Base-by-base conservation (phyloP, 2,888 invertebrate species). In the Cheilosia vulpina region DNA sequence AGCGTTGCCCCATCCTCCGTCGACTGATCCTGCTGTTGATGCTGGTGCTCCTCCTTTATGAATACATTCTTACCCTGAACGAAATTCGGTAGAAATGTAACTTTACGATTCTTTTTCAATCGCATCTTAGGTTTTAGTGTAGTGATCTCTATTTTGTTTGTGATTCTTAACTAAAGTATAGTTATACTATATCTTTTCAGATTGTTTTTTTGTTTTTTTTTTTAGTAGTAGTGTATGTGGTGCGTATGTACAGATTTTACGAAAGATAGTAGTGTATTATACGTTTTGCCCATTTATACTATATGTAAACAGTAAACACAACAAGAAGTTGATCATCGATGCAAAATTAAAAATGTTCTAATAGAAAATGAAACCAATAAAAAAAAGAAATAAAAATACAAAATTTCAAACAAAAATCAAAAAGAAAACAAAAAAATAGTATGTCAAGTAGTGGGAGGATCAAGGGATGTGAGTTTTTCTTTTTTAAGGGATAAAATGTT, bases 1-100 rank as follows among this genome's bases (percentile, higher is more conserved):
- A 98, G 97, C 87, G 95, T 94, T 84, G 95, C 94, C 75, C 94
- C 93, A 92, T 96, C 95, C 91, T 96, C 94, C 6, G 93, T 90
- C 45, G 77, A 68, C 21, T 69, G 60, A 41, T 77, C 62, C 68
- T 79, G 75, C 60, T 87, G 85, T 43, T 65, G 76, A 34, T 68
- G 68, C 24, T 84, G 84, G 34, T 79, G 76, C 34, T 92, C 91
- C 82, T 91, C 91, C 78, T 91, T 91, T 47, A 91, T 91, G 66
- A 91, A 91, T 57, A 91, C 90, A 79, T 90, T 90, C 83, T 90
- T 90, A 47, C 90, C 89, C 91, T 91, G 88, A 88, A 92, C 90
- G 88, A 91, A 89, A 88, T 91, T 92, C 88, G 91, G 89, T 77
- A 92, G 88, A 90, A 92, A 92, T 87, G 91, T 92, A 41, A 92